Evolutionary conservation across 1,140 invertebrate species (phyloP).

Genomic region (Zaprionus gabonicus): DNA sequence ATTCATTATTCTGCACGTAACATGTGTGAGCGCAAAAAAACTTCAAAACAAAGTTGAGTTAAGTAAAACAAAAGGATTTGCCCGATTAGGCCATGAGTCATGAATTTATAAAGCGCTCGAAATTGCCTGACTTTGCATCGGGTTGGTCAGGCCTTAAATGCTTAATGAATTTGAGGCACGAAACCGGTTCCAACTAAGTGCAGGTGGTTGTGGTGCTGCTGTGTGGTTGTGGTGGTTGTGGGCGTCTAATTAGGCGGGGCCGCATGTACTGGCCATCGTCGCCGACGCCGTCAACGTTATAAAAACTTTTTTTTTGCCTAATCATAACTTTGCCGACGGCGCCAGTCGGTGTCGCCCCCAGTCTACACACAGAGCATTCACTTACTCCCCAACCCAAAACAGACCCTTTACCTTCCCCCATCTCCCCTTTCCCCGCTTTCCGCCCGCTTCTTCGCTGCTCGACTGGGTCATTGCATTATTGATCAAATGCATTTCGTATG

Average conservation of each 20-base stretch:
- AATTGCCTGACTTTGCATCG: slow-evolving; percentile 10
- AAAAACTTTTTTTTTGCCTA: slow-evolving; percentile 41
- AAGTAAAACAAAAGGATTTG: slow-evolving; percentile 17
- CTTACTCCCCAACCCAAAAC: background rate
- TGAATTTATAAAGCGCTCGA: slow-evolving; percentile 38
- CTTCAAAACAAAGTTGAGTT: background rate
- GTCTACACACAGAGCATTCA: background rate
- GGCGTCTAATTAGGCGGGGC: slow-evolving; percentile 63
- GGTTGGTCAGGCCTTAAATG: slow-evolving; percentile 42
- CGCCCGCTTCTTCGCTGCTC: too few species aligned
- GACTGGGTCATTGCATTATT: slow-evolving; percentile 74
- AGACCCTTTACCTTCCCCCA: too few species aligned
- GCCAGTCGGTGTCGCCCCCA: slow-evolving; percentile 43
- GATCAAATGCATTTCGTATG: slow-evolving; percentile 70
- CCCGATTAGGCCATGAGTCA: slow-evolving; percentile 33
- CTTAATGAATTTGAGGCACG: slow-evolving; percentile 74
- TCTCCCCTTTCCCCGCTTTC: background rate
- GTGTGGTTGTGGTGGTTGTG: slow-evolving; percentile 16
- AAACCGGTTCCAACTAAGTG: slow-evolving; percentile 52
- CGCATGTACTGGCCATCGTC: slow-evolving; percentile 7
- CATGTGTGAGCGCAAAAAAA: background rate
- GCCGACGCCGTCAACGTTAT: slow-evolving; percentile 2
- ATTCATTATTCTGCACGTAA: background rate
- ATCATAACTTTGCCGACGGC: slow-evolving; percentile 60
- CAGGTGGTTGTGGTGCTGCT: slow-evolving; percentile 40